These are phyloP conservation scores for Philypnodon macrostomus DNA, from an alignment of 2,797 vertebrate species.

Conservation along the genomic window DNA sequence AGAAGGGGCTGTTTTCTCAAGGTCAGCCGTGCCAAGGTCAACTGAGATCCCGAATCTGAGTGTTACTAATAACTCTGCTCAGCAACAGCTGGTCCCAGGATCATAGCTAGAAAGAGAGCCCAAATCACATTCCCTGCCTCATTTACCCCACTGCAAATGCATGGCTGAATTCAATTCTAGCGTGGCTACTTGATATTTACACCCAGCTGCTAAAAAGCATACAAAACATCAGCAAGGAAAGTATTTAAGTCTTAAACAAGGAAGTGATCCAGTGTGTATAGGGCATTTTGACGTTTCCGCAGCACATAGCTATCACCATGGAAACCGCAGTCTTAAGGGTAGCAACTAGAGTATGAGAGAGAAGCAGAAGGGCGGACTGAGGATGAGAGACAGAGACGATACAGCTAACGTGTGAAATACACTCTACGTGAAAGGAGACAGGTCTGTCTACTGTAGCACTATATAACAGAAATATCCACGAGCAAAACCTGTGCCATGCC, in stretches of 20 bases:
- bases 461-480: conserved; percentile 66
- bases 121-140: conserved; percentile 23
- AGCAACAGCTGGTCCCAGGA: conserved; percentile 56
- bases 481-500: conserved; percentile 62
- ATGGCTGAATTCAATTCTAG: conserved; percentile 22
- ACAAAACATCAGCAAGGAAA: conserved; percentile 21
- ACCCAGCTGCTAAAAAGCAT: conserved; percentile 18
- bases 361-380: conserved; percentile 53
- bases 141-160: conserved; percentile 15
- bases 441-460: conserved; percentile 43
- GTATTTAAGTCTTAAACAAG: conserved; percentile 64
- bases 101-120: conserved; percentile 16
- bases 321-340: conserved; percentile 77
- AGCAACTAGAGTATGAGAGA: conserved; percentile 60
- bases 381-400: conserved; percentile 45
- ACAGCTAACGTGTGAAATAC: conserved; percentile 47
- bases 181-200: conserved; percentile 18
- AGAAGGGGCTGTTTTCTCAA: conserved; percentile 66
- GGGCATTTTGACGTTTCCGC: conserved; percentile 73
- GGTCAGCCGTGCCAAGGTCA: conserved; percentile 67
- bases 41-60: conserved; percentile 46
- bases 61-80: conserved; percentile 45
- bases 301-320: conserved; percentile 80
- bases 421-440: conserved; percentile 24
- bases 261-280: conserved; percentile 68